Percentiles rank a stretch among this genome's conserved stretches.
Evolutionary conservation across 2,113 vertebrate species (phyloP).

Genomic region (Pelecanoides urinatrix): DNA sequence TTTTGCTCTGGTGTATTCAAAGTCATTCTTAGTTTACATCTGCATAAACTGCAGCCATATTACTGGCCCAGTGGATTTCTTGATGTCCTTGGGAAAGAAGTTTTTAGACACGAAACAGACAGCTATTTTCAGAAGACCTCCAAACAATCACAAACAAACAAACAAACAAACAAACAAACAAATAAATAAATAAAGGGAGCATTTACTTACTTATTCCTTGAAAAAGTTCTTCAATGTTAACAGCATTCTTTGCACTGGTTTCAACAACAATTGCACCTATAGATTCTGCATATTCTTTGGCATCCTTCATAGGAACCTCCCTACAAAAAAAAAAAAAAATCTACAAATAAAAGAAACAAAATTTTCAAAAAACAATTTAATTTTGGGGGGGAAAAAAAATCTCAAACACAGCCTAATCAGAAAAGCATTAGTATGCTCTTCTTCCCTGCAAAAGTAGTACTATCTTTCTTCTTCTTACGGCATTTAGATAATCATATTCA

Average conservation of each 20-base stretch:
- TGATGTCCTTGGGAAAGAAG: neutral
- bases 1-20: neutral
- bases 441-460: neutral
- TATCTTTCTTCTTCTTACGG: neutral
- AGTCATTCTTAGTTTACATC: neutral
- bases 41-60: neutral
- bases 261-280: slow-evolving; percentile 97
- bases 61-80: neutral
- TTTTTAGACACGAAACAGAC: neutral
- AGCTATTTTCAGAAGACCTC: neutral
- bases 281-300: slow-evolving; percentile 95
- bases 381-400: neutral
- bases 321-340: slow-evolving; percentile 62
- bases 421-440: neutral
- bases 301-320: slow-evolving; percentile 95
- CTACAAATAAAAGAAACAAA: neutral
- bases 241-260: slow-evolving; percentile 94
- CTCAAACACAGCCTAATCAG: neutral
- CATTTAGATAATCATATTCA: neutral
- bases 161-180: neutral
- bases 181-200: neutral
- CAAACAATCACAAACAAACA: neutral
- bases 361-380: neutral
- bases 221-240: slow-evolving; percentile 97
- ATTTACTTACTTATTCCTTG: slow-evolving; percentile 94